These are phyloP conservation scores for Coregonus sp. DNA, from an alignment of 2,797 vertebrate species.

Conservation along the genomic window DNA sequence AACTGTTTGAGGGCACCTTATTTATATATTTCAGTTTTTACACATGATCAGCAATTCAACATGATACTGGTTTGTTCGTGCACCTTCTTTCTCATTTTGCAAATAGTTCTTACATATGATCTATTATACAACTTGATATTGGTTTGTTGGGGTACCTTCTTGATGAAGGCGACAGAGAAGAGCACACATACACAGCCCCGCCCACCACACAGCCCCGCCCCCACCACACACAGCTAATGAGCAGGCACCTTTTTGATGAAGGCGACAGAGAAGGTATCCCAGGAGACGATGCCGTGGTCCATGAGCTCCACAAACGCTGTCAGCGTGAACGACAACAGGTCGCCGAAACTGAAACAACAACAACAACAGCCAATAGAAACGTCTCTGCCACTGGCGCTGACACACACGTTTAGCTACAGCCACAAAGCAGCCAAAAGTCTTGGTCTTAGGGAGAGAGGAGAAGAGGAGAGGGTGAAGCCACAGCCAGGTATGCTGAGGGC, in stretches of 20 bases:
- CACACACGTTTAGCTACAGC: slow-evolving; percentile 34
- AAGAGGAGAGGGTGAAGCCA: slow-evolving; percentile 31
- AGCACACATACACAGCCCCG: too few relatives aligned
- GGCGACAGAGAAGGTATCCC: slow-evolving; percentile 98
- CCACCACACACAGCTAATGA: background rate
- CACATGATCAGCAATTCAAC: too few relatives aligned
- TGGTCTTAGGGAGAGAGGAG: slow-evolving; percentile 19
- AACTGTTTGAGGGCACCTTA: too few relatives aligned
- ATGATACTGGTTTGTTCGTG: too few relatives aligned
- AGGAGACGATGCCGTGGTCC: slow-evolving; percentile 99
- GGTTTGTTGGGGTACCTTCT: too few relatives aligned
- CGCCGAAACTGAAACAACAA: slow-evolving; percentile 90
- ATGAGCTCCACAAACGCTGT: slow-evolving; percentile 98
- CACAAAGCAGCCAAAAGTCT: slow-evolving; percentile 54
- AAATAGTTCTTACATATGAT: too few relatives aligned
- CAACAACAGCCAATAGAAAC: slow-evolving; percentile 66
- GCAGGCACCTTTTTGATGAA: slow-evolving; percentile 96
- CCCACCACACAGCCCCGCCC: too few relatives aligned
- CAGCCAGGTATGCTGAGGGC: slow-evolving; percentile 51
- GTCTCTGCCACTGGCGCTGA: slow-evolving; percentile 52
- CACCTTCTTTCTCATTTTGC: too few relatives aligned
- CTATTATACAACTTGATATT: too few relatives aligned
- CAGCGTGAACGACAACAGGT: slow-evolving; percentile 97
- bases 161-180: too few relatives aligned
- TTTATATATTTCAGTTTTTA: too few relatives aligned